A percentile compares a stretch with the other conserved stretches of the same genome.
These are phyloP conservation scores for Gadopsis bispinosus DNA, from an alignment of 2,797 vertebrate genomes.

Conservation along the genomic window DNA sequence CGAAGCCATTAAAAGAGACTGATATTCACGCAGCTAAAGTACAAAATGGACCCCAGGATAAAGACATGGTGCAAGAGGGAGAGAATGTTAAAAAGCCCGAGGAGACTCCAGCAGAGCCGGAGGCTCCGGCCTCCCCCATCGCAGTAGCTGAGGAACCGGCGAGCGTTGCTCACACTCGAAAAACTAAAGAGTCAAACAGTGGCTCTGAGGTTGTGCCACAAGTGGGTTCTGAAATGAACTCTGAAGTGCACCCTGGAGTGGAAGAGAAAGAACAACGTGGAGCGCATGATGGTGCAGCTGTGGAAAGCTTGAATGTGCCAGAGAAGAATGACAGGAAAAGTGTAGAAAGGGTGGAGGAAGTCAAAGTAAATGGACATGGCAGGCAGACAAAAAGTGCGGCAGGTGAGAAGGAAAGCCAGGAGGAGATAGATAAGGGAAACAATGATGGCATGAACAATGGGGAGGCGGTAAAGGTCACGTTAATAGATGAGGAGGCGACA, in stretches of 20 bases:
- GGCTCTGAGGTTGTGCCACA: slow-evolving; percentile 44
- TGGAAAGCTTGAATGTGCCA: slow-evolving; percentile 47
- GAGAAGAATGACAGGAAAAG: slow-evolving; percentile 51
- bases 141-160: slow-evolving; percentile 24
- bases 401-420: slow-evolving; percentile 60
- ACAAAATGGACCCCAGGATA: slow-evolving; percentile 66
- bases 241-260: slow-evolving; percentile 56
- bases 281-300: slow-evolving; percentile 39
- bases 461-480: slow-evolving; percentile 84
- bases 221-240: slow-evolving; percentile 57
- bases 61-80: slow-evolving; percentile 28
- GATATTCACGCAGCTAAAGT: slow-evolving; percentile 59
- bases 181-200: slow-evolving; percentile 58
- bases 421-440: slow-evolving; percentile 55
- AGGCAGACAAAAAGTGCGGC: slow-evolving; percentile 46
- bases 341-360: slow-evolving; percentile 64
- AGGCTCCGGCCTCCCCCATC: slow-evolving; percentile 22
- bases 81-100: slow-evolving; percentile 51
- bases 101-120: slow-evolving; percentile 34
- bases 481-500: slow-evolving; percentile 81
- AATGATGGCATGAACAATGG: slow-evolving; percentile 62
- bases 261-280: slow-evolving; percentile 42
- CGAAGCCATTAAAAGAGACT: slow-evolving; percentile 64
- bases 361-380: slow-evolving; percentile 73
- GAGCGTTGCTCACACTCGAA: slow-evolving; percentile 41